A percentile compares a stretch with the other conserved stretches of the same genome.
Evolutionary conservation across 2,113 vertebrate species (phyloP).

Genomic region (Prochilodus magdalenae): DNA sequence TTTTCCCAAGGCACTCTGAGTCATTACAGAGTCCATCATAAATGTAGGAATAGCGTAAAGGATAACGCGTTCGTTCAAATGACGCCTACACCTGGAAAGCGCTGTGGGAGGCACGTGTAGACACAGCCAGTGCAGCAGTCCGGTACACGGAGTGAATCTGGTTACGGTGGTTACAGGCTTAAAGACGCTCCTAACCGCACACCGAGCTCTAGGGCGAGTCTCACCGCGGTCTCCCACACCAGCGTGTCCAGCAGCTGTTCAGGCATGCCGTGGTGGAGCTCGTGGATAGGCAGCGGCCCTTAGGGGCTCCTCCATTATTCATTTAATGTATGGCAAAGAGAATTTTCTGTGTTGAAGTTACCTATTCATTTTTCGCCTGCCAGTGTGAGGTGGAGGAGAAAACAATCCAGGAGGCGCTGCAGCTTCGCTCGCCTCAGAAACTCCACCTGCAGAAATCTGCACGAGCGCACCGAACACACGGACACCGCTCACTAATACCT

Average conservation of each 20-base stretch:
- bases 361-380: no score
- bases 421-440: not conserved
- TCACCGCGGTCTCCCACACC: not conserved
- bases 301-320: not conserved
- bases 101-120: no score
- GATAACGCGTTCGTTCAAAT: no score
- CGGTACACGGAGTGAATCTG: no score
- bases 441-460: not conserved
- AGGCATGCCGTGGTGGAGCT: not conserved
- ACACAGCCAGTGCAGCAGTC: no score
- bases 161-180: no score
- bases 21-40: no score
- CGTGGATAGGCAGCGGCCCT: not conserved
- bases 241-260: not conserved
- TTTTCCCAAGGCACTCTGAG: no score
- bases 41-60: no score
- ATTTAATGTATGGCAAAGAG: not conserved
- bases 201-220: not conserved
- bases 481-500: constrained; percentile 49
- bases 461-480: constrained; percentile 49
- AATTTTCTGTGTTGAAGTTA: not conserved
- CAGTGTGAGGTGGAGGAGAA: no score
- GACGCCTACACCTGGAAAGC: no score
- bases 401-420: not conserved
- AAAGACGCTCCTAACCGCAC: no score